Evolutionary conservation across 2,888 invertebrate species (phyloP).

Genomic region (Caenorhabditis japonica): DNA sequence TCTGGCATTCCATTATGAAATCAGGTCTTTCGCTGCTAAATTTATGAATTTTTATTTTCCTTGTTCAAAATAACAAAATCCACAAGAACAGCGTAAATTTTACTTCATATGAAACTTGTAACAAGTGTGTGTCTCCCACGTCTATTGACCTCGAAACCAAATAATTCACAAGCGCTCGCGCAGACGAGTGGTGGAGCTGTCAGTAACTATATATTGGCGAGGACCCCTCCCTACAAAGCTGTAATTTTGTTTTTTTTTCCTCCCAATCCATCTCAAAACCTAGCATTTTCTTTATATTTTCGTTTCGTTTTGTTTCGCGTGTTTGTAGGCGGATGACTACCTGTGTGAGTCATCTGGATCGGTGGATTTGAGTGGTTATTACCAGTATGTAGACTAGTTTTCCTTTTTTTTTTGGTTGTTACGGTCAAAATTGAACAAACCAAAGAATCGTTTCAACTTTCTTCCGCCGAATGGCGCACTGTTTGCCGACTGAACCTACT

Average conservation of each 20-base stretch:
- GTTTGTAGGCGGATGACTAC: too few relatives aligned
- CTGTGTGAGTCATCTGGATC: too few relatives aligned
- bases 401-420: not conserved
- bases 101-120: slow-evolving; percentile 42
- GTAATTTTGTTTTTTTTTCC: slow-evolving; percentile 21
- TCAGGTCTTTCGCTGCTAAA: too few relatives aligned
- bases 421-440: too few relatives aligned
- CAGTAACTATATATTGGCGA: slow-evolving; percentile 45
- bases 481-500: too few relatives aligned
- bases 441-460: slow-evolving; percentile 2
- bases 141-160: slow-evolving; percentile 46
- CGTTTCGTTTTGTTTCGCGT: slow-evolving; percentile 16
- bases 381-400: slow-evolving; percentile 3
- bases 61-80: too few relatives aligned
- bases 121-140: slow-evolving; percentile 44
- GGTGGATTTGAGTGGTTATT: too few relatives aligned
- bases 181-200: slow-evolving; percentile 17
- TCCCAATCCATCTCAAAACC: slow-evolving; percentile 14
- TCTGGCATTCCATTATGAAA: too few relatives aligned
- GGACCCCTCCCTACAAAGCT: slow-evolving; percentile 20
- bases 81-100: too few relatives aligned
- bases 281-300: slow-evolving; percentile 5
- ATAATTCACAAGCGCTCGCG: slow-evolving; percentile 42
- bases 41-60: too few relatives aligned
- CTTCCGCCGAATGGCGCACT: too few relatives aligned